A percentile compares a stretch with the other conserved stretches of the same genome.
Conservation (phyloP, 1,140 invertebrate species). For the Mizuhopecten yessoensis region DNA sequence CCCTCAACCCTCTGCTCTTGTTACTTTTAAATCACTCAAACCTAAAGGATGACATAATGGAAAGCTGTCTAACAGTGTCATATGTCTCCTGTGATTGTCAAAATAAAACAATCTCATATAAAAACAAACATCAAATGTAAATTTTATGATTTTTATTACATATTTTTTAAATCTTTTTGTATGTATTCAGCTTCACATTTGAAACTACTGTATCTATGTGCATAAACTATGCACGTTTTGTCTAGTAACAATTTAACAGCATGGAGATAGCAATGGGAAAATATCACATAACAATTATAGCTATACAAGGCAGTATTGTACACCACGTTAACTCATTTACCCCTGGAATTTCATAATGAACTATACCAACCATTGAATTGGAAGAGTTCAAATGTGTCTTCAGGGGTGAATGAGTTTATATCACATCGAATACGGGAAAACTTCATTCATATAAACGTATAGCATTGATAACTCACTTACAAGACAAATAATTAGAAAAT, state of each 20-base stretch:
- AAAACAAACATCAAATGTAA: not conserved
- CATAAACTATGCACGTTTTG: not conserved
- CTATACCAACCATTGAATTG: too few species aligned
- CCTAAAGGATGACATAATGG: too few species aligned
- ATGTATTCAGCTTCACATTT: not conserved
- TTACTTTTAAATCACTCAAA: too few species aligned
- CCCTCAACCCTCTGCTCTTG: too few species aligned
- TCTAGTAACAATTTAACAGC: not conserved
- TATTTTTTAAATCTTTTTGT: not conserved
- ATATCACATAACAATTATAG: not conserved
- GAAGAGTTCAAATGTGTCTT: too few species aligned
- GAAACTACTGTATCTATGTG: not conserved
- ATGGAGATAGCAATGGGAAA: not conserved
- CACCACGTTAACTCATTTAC: too few species aligned
- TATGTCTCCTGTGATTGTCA: too few species aligned
- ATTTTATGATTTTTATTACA: constrained; percentile 22
- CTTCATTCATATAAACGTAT: not conserved
- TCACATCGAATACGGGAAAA: not conserved
- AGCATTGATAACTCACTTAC: not conserved
- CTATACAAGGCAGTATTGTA: not conserved
- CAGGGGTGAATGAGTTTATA: too few species aligned
- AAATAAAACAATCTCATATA: too few species aligned
- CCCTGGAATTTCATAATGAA: too few species aligned
- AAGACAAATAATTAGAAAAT: not conserved
- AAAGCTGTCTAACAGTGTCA: too few species aligned